Evolutionary conservation across 2,113 vertebrate species (phyloP), one percentile per base, ranked within the genome.

Genomic region (Polypterus bichir): DNA sequence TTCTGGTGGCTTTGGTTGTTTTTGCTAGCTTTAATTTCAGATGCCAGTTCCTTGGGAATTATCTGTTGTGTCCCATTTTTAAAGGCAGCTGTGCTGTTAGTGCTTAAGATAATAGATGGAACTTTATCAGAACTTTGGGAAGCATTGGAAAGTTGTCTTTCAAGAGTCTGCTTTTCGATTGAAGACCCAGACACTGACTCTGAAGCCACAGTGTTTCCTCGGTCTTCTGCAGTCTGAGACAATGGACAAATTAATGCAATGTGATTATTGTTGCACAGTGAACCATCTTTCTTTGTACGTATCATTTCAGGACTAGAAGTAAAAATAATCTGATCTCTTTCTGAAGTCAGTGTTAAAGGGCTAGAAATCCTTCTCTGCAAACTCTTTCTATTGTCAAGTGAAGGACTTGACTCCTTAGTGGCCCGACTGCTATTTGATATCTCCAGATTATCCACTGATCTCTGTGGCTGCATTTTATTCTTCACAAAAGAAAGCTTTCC

Each of bases 11-110:
- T 59, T 5, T 49, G 44, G 61, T 80, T 78, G n/a, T 59, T 62
- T 65, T 76, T 85, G 56, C 63, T 66, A 9, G 76, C 60, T 11
- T 82, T 86, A 1, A 66, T 74, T 46, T 85, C 90, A 0, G 84
- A 91, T 1, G 81, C 92, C 65, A 97, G 64, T 4, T 80, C 71
- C 68, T 78, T 88, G 27, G 94, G 94, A 44, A 97, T 95, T 59
- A 97, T 84, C 77, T 97, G 94, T 68, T 92, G 92, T 57, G 82
- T 91, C 54, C 94, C 93, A 75, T 88, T 84, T 65, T 92, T 93
- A 53, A 83, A 80, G 0, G 93, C 91, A 0, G 80, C 91, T 0
- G 81, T 75, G 66, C 94, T 95, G 71, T 93, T 44, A 3, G 94
- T 93, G 72, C 95, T 97, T 68, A 94, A 74, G 48, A 92, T 69